Conservation (phyloP, 2,797 vertebrate species). For the Sebastes alutus region DNA sequence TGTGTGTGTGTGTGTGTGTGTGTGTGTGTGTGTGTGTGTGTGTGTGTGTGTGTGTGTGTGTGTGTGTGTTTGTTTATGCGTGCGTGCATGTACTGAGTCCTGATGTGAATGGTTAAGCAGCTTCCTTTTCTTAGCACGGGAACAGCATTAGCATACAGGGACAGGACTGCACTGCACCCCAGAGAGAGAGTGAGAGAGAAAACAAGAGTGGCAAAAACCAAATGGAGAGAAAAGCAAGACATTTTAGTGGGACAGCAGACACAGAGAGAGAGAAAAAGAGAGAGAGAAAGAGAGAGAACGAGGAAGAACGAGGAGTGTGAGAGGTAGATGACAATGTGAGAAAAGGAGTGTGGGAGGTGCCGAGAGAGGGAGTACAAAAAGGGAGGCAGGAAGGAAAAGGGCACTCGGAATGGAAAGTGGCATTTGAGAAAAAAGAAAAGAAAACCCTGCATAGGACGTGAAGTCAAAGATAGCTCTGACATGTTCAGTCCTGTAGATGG, state of each 20-base stretch:
- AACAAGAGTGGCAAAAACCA: conserved; percentile 30
- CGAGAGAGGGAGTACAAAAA: not conserved
- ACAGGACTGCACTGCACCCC: conserved; percentile 30
- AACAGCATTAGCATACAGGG: conserved; percentile 77
- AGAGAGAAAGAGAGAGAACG: not conserved
- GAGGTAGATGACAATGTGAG: conserved; percentile 58
- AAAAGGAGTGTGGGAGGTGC: conserved; percentile 51
- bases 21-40: too few species aligned
- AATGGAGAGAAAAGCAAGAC: conserved; percentile 25
- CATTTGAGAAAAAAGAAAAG: conserved; percentile 35
- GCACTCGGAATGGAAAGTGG: conserved; percentile 10
- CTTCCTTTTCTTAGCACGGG: conserved; percentile 72
- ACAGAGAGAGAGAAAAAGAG: not conserved
- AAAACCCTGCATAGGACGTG: conserved; percentile 23
- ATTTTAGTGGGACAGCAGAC: conserved; percentile 25
- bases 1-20: not conserved
- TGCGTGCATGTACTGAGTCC: conserved; percentile 40
- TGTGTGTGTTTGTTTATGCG: conserved; percentile 13
- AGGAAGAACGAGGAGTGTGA: conserved; percentile 6
- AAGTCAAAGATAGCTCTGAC: conserved; percentile 55
- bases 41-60: not conserved
- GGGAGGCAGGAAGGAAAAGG: not conserved
- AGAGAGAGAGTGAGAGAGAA: conserved; percentile 45
- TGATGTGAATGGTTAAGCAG: conserved; percentile 77
- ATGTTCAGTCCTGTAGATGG: conserved; percentile 19